These are phyloP conservation scores for Rhea americana DNA, from an alignment of 2,113 vertebrate species.

Conservation along the genomic window DNA sequence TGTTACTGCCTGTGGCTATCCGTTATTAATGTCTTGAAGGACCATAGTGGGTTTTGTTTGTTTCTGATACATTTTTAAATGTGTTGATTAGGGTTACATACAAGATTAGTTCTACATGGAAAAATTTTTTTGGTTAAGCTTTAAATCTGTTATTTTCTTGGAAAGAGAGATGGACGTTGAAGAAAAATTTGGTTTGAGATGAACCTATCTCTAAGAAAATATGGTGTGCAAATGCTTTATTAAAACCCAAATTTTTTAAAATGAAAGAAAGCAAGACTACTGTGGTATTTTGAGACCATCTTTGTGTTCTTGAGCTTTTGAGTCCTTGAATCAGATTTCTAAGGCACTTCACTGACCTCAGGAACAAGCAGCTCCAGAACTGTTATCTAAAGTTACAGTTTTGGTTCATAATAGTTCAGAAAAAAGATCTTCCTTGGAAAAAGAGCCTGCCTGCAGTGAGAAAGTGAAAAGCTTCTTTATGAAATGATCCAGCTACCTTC, in stretches of 20 bases:
- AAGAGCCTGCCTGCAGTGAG: constrained; percentile 3
- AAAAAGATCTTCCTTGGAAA: neutral
- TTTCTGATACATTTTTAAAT: neutral
- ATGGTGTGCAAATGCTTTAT: neutral
- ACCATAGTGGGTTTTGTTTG: neutral
- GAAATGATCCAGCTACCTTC: constrained; percentile 38
- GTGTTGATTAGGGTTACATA: neutral
- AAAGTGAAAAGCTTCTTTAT: constrained; percentile 30
- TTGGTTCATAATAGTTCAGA: neutral
- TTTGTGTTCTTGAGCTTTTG: neutral
- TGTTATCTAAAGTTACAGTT: neutral
- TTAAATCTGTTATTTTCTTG: neutral
- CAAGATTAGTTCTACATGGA: neutral
- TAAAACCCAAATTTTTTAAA: neutral
- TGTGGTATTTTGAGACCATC: neutral
- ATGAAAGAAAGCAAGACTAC: neutral
- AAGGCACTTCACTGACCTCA: neutral
- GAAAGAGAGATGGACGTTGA: neutral
- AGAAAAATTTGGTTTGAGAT: neutral
- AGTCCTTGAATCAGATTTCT: neutral
- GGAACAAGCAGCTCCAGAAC: neutral
- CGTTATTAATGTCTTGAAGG: neutral
- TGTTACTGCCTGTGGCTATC: neutral
- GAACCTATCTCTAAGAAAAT: neutral
- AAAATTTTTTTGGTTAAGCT: neutral